phyloP scores from a whole-genome alignment of 2,797 vertebrate genomes.

The Notoglanidium macrostoma region DNA sequence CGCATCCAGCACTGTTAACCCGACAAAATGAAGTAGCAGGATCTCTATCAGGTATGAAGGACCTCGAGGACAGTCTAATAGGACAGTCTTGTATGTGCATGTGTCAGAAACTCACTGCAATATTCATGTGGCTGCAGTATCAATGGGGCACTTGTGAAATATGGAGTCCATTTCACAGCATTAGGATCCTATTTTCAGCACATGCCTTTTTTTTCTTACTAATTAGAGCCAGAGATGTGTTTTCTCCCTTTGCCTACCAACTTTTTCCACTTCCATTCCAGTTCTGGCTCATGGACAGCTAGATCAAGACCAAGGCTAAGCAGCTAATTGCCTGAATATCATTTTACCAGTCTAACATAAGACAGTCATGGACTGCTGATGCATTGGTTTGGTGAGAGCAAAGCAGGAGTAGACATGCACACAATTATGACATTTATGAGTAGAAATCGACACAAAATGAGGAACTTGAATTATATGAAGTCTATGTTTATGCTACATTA shows the following conservation, averaged over 20 bases:
- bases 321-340: slow-evolving; percentile 77
- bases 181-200: slow-evolving; percentile 66
- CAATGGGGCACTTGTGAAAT: slow-evolving; percentile 62
- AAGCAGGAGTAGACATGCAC: not conserved
- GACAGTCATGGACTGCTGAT: slow-evolving; percentile 66
- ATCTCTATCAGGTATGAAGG: slow-evolving; percentile 49
- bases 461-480: slow-evolving; percentile 36
- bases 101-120: slow-evolving; percentile 55
- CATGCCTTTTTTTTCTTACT: slow-evolving; percentile 54
- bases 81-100: slow-evolving; percentile 52
- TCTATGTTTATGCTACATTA: slow-evolving; percentile 41
- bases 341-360: slow-evolving; percentile 69
- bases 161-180: slow-evolving; percentile 61
- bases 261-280: slow-evolving; percentile 35
- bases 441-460: not conserved
- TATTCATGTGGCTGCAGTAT: slow-evolving; percentile 67
- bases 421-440: not conserved
- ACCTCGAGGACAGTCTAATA: slow-evolving; percentile 47
- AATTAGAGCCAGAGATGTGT: slow-evolving; percentile 70
- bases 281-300: slow-evolving; percentile 54
- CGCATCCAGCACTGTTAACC: slow-evolving; percentile 43
- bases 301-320: slow-evolving; percentile 65
- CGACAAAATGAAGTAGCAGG: slow-evolving; percentile 52
- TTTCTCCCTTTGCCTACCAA: slow-evolving; percentile 50
- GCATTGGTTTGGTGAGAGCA: slow-evolving; percentile 42